Conservation (phyloP, 1,140 invertebrate genomes). For the Drosophila navojoa region DNA sequence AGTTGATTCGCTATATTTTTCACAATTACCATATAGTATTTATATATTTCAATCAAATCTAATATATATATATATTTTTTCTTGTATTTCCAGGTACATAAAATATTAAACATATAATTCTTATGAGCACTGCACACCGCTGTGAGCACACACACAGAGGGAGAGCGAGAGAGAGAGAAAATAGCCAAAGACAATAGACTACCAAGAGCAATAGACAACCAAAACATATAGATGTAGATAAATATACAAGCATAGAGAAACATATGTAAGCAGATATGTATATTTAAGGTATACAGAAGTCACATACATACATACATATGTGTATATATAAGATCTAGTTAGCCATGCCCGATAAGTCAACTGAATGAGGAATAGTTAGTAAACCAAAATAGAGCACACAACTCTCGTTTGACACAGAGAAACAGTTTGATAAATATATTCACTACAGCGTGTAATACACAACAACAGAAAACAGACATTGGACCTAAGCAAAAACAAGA, state of each 20-base stretch:
- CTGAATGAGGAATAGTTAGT: constrained; percentile 36
- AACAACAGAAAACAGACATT: constrained; percentile 16
- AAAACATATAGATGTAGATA: constrained; percentile 17
- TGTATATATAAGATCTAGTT: constrained; percentile 53
- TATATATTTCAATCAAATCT: neutral
- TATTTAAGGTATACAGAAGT: constrained; percentile 3
- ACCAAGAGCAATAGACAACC: constrained; percentile 13
- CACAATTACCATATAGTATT: neutral
- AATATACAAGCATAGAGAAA: constrained; percentile 1
- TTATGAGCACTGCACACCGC: too few relatives aligned
- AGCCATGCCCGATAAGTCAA: constrained; percentile 59
- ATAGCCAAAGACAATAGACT: constrained; percentile 7
- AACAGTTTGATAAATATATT: constrained; percentile 51
- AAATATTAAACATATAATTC: neutral
- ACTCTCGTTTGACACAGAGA: constrained; percentile 54
- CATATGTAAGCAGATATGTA: constrained; percentile 6
- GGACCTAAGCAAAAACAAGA: constrained; percentile 16
- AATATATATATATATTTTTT: neutral
- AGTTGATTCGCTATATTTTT: too few relatives aligned
- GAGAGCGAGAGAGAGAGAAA: neutral
- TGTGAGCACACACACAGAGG: too few relatives aligned
- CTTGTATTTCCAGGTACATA: constrained; percentile 19
- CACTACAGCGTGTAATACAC: constrained; percentile 36
- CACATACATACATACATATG: constrained; percentile 37
- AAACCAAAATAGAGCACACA: constrained; percentile 40